A percentile compares a stretch with the other conserved stretches of the same genome.
phyloP scores from a whole-genome alignment of 2,797 vertebrate species.

The Luscinia megarhynchos region DNA sequence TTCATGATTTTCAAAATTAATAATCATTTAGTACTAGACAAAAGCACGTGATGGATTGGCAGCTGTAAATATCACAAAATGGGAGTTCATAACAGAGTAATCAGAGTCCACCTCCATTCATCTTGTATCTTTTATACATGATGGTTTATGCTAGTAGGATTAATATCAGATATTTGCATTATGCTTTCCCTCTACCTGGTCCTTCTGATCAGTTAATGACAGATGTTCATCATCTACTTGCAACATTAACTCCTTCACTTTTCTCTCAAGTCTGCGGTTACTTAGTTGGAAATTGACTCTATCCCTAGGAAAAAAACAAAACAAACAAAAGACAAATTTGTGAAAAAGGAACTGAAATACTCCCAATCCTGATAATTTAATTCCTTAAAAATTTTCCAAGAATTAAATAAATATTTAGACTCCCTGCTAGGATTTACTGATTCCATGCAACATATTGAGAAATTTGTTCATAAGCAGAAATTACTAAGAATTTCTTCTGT shows the following conservation, averaged over 20 bases:
- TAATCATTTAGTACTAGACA: not conserved
- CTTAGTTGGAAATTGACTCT: slow-evolving; percentile 89
- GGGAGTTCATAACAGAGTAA: not conserved
- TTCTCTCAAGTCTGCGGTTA: slow-evolving; percentile 94
- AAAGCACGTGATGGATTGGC: not conserved
- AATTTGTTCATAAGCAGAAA: not conserved
- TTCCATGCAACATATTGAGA: not conserved
- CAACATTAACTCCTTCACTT: slow-evolving; percentile 95
- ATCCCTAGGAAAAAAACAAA: slow-evolving; percentile 79
- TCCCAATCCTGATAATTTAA: not conserved
- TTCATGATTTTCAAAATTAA: not conserved
- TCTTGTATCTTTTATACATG: not conserved
- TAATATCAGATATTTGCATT: not conserved
- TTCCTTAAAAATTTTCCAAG: not conserved
- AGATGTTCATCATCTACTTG: slow-evolving; percentile 95
- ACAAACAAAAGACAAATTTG: not conserved
- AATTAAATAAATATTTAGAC: not conserved
- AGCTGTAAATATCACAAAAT: not conserved
- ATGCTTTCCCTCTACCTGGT: slow-evolving; percentile 85
- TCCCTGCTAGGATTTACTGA: not conserved
- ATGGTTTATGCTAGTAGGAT: not conserved
- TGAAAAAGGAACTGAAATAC: not conserved
- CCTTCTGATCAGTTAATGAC: slow-evolving; percentile 92
- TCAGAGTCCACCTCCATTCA: not conserved
- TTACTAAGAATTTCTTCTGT: not conserved